A percentile compares a stretch with the other conserved stretches of the same genome.
Conservation (phyloP, 2,888 invertebrate genomes). For the Cataglyphis cursor region DNA sequence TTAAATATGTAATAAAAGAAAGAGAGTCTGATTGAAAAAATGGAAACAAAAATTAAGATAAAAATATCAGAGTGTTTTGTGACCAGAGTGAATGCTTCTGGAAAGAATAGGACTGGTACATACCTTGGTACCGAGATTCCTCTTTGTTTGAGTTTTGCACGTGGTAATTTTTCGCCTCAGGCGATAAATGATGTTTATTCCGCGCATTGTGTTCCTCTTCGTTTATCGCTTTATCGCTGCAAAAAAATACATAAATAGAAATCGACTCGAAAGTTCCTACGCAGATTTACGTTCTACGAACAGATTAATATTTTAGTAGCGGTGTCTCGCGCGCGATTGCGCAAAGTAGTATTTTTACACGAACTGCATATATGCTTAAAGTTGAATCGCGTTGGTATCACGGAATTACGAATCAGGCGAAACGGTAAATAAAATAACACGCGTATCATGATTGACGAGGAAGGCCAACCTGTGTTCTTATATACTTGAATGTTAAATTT, state of each 20-base stretch:
- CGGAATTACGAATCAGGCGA: constrained; percentile 2
- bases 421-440: constrained; percentile 15
- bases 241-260: constrained; percentile 51
- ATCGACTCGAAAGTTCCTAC: neutral
- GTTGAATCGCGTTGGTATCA: neutral
- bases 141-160: constrained; percentile 72
- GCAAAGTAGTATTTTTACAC: neutral
- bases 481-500: constrained; percentile 13
- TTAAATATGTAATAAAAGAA: neutral
- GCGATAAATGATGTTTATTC: constrained; percentile 75
- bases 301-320: constrained; percentile 31
- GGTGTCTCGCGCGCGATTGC: neutral
- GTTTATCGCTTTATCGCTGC: constrained; percentile 80
- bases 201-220: constrained; percentile 79
- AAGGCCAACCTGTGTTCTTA: neutral
- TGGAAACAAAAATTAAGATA: neutral
- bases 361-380: constrained; percentile 4
- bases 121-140: constrained; percentile 74
- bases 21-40: neutral
- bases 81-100: neutral
- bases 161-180: constrained; percentile 69
- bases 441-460: neutral
- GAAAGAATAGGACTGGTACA: neutral
- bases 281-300: neutral
- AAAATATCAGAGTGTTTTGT: neutral